These are phyloP conservation scores for Megathymus violae DNA, from an alignment of 1,140 invertebrate species.

Conservation along the genomic window DNA sequence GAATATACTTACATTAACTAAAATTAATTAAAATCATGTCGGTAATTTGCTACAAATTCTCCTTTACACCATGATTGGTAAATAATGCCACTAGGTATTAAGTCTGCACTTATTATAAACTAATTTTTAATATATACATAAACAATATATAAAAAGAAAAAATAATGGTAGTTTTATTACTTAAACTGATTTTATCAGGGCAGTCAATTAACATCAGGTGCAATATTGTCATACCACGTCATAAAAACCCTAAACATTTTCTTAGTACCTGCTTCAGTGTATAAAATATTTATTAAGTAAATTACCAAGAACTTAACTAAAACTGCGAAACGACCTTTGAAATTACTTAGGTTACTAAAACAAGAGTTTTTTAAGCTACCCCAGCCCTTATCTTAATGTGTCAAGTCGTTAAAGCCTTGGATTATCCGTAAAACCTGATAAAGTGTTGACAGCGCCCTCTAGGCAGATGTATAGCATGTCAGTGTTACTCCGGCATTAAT, in stretches of 20 bases:
- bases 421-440: slow-evolving; percentile 32
- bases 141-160: too few relatives aligned
- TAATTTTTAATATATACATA: too few relatives aligned
- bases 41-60: too few relatives aligned
- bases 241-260: slow-evolving; percentile 2
- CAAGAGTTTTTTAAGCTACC: slow-evolving; percentile 32
- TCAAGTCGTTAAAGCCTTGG: slow-evolving; percentile 27
- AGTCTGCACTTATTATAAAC: too few relatives aligned
- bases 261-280: background rate
- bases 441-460: slow-evolving; percentile 31
- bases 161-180: too few relatives aligned
- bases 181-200: too few relatives aligned
- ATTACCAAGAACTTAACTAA: slow-evolving; percentile 12
- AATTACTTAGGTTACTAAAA: slow-evolving; percentile 28
- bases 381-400: slow-evolving; percentile 28
- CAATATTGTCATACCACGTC: too few relatives aligned
- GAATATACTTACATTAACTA: too few relatives aligned
- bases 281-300: slow-evolving; percentile 29
- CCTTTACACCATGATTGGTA: too few relatives aligned
- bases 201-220: background rate
- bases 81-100: too few relatives aligned
- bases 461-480: slow-evolving; percentile 11
- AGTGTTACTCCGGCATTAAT: too few relatives aligned
- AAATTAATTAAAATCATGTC: too few relatives aligned
- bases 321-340: slow-evolving; percentile 19